phyloP scores from a whole-genome alignment of 2,888 invertebrate genomes.

The Drosophila multiciliata region DNA sequence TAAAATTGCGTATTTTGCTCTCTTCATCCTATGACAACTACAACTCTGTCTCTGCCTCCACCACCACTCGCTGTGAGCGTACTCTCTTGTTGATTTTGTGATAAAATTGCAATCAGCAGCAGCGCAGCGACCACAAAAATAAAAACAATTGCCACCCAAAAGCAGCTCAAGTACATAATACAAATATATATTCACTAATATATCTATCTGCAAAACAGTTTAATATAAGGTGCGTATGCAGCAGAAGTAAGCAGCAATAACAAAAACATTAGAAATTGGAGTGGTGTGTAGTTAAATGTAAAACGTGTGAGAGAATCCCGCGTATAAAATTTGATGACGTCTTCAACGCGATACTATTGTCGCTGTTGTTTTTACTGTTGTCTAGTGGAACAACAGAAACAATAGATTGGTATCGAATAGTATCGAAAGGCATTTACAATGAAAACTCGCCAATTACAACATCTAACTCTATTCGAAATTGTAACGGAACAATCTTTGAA shows the following conservation, averaged over 20 bases:
- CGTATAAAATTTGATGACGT: conserved; percentile 76
- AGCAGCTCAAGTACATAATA: conserved; percentile 59
- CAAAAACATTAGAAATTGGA: conserved; percentile 32
- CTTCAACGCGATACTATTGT: conserved; percentile 59
- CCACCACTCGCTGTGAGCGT: conserved; percentile 41
- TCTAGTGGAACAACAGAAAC: conserved; percentile 44
- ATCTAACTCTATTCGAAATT: background rate
- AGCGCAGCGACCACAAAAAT: conserved; percentile 51
- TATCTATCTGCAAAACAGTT: conserved; percentile 39
- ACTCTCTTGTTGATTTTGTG: conserved; percentile 77
- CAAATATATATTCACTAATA: conserved; percentile 32
- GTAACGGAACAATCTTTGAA: background rate
- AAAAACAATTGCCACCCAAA: conserved; percentile 58
- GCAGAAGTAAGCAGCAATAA: conserved; percentile 32
- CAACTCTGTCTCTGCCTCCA: conserved; percentile 41
- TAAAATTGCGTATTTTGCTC: conserved; percentile 77
- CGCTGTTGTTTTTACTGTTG: conserved; percentile 14
- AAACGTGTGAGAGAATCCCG: conserved; percentile 72
- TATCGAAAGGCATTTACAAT: conserved; percentile 26
- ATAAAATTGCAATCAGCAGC: conserved; percentile 77
- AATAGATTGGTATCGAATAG: conserved; percentile 43
- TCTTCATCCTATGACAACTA: conserved; percentile 48
- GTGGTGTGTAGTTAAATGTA: conserved; percentile 48
- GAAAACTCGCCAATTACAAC: background rate
- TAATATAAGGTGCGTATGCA: conserved; percentile 70